phyloP scores from a whole-genome alignment of 2,888 invertebrate species.

The Eupelmus urozonus region DNA sequence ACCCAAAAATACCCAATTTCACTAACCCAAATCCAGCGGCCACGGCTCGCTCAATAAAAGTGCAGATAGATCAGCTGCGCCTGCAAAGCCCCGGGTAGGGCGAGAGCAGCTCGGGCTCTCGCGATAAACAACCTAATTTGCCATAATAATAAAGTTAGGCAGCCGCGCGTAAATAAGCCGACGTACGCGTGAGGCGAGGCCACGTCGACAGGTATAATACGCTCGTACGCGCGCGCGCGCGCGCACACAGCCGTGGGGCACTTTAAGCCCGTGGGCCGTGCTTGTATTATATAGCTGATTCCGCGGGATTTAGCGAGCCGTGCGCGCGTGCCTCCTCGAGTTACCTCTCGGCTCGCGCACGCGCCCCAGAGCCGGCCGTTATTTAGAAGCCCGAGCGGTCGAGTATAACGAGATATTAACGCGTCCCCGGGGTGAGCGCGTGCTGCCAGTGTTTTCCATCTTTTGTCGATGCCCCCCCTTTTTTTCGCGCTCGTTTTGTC shows the following conservation, averaged over 20 bases:
- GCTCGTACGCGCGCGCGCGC: not conserved
- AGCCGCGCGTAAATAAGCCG: slow-evolving; percentile 16
- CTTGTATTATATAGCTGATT: slow-evolving; percentile 35
- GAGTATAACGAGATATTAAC: slow-evolving; percentile 55
- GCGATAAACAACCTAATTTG: slow-evolving; percentile 30
- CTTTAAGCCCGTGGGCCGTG: not conserved
- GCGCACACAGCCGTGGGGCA: not conserved
- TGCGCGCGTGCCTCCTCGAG: slow-evolving; percentile 23
- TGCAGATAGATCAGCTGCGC: no score
- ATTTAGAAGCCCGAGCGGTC: slow-evolving; percentile 37
- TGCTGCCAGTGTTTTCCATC: not conserved
- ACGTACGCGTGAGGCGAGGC: not conserved
- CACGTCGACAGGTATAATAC: not conserved
- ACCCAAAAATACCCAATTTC: no score
- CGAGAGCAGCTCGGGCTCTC: not conserved
- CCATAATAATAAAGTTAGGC: slow-evolving; percentile 27
- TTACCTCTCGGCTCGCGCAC: slow-evolving; percentile 14
- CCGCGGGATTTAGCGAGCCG: slow-evolving; percentile 32
- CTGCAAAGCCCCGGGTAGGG: no score
- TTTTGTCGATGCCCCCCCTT: slow-evolving; percentile 14
- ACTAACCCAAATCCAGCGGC: no score
- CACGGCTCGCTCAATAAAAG: no score
- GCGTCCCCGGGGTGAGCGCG: slow-evolving; percentile 29
- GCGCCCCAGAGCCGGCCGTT: slow-evolving; percentile 5
- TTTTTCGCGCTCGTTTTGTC: not conserved